Base-by-base conservation (phyloP, 2,797 vertebrate species). In the Enteromius thamalakanensis region DNA sequence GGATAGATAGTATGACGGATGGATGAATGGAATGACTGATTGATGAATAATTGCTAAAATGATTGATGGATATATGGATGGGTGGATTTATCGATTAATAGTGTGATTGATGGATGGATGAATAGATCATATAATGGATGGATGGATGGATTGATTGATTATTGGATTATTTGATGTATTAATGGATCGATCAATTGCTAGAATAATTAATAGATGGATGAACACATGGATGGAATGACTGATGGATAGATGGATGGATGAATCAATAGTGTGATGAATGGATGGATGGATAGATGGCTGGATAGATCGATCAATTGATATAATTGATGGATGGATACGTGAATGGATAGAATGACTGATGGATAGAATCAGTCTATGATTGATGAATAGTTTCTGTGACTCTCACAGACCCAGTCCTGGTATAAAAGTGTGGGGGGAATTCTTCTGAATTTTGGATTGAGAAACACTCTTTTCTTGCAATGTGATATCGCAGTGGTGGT, bases 381-480 rank as follows among this genome's bases (percentile, higher is more conserved):
- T 4, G 4, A 34, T 34, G 34, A 34, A 34, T 5, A 34, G 34
- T 32, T 34, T 34, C 4, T 34, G 34, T 26, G 34, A 60, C 6
- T 0, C 2, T 40, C 72, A 76, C 34, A 76, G 72, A 26, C n/a
- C 14, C 53, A 15, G 4, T 15, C 32, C n/a, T 9, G 34, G 60
- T 55, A 60, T 76, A 42, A 76, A 76, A 60, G 53, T n/a, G 19
- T 34, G 26, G 47, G 70, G 17, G 26, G 9, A 74, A 74, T 53
- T 74, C 47, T 15, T 42, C 51, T 19, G 55, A 42, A n/a, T 65
- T 65, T 21, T 34, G 15, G n/a, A 47, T 12, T 65, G 58, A 49
- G 55, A 62, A 45, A 45, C 11, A 45, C 40, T 47, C 58, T 65
- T 9, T 42, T 78, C 37, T 45, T 78, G n/a, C 53, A 60, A 26